A percentile compares a stretch with the other conserved stretches of the same genome.
Conservation (phyloP, 1,140 invertebrate species). For the Amphibalanus amphitrite region DNA sequence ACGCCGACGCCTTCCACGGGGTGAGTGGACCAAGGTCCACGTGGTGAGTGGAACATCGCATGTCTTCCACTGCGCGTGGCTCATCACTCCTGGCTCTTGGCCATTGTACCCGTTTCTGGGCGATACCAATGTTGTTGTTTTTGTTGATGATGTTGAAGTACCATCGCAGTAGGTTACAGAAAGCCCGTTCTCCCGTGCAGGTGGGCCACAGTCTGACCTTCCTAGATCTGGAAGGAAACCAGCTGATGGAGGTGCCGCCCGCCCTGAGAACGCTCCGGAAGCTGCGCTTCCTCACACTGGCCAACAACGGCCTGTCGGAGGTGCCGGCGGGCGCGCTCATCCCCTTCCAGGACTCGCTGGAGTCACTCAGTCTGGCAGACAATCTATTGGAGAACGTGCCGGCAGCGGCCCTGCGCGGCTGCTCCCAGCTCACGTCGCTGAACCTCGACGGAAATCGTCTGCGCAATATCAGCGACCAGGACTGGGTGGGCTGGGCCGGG, state of each 20-base stretch:
- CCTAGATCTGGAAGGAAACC: constrained; percentile 63
- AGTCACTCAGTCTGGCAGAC: constrained; percentile 57
- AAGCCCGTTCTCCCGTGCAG: not conserved
- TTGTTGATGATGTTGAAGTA: too few relatives aligned
- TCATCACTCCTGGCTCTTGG: too few relatives aligned
- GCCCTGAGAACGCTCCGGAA: constrained; percentile 44
- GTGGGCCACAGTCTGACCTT: constrained; percentile 46
- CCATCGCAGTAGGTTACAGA: too few relatives aligned
- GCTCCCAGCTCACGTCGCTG: constrained; percentile 52
- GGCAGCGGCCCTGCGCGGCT: constrained; percentile 41
- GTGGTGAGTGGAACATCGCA: too few relatives aligned
- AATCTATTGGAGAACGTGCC: constrained; percentile 58
- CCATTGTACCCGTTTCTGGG: too few relatives aligned
- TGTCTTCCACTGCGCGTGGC: too few relatives aligned
- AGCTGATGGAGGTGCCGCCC: constrained; percentile 43
- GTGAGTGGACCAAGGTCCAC: constrained; percentile 26
- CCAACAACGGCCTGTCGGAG: constrained; percentile 54
- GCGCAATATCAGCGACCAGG: constrained; percentile 45
- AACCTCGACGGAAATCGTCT: constrained; percentile 78
- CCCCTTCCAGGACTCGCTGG: constrained; percentile 50
- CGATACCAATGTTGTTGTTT: too few relatives aligned
- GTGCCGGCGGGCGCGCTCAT: constrained; percentile 61
- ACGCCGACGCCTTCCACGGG: constrained; percentile 48
- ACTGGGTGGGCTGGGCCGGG: constrained; percentile 59
- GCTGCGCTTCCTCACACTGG: constrained; percentile 61